These are phyloP conservation scores for Drosophila pachea DNA, from an alignment of 1,140 invertebrate species.

Conservation along the genomic window DNA sequence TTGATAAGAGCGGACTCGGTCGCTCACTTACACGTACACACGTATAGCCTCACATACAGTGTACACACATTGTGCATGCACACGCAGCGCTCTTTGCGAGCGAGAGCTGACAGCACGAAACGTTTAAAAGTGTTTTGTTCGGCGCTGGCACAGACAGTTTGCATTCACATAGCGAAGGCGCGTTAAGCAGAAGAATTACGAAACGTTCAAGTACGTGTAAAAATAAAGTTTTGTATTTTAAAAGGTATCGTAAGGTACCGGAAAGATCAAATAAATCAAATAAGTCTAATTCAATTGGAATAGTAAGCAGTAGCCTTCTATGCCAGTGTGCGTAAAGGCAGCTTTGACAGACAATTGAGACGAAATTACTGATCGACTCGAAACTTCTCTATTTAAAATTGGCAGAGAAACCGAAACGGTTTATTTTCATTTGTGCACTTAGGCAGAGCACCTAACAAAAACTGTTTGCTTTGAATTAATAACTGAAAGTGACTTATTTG, in stretches of 20 bases:
- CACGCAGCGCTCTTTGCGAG: slow-evolving; percentile 40
- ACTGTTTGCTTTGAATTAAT: slow-evolving; percentile 39
- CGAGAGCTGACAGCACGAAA: slow-evolving; percentile 41
- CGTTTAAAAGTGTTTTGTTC: slow-evolving; percentile 75
- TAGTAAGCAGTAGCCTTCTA: slow-evolving; percentile 84
- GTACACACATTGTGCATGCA: slow-evolving; percentile 24
- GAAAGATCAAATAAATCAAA: slow-evolving; percentile 36
- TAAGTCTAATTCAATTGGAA: slow-evolving; percentile 48
- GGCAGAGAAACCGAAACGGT: slow-evolving; percentile 47
- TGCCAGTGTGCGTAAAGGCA: slow-evolving; percentile 93
- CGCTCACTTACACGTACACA: slow-evolving; percentile 15
- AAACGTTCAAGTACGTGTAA: slow-evolving; percentile 35
- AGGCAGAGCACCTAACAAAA: slow-evolving; percentile 32
- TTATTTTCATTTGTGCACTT: slow-evolving; percentile 77
- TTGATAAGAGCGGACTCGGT: slow-evolving; percentile 54
- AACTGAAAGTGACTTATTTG: slow-evolving; percentile 62
- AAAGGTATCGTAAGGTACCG: slow-evolving; percentile 56
- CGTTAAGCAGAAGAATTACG: slow-evolving; percentile 51
- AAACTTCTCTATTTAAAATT: slow-evolving; percentile 69
- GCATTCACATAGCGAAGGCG: slow-evolving; percentile 63
- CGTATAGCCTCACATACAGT: neutral
- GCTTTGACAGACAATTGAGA: slow-evolving; percentile 53
- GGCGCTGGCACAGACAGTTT: slow-evolving; percentile 55
- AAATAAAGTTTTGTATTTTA: slow-evolving; percentile 32
- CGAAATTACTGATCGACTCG: slow-evolving; percentile 25